A percentile compares a stretch with the other conserved stretches of the same genome.
phyloP scores from a whole-genome alignment of 1,140 invertebrate species.

The Drosophila pectinifera region DNA sequence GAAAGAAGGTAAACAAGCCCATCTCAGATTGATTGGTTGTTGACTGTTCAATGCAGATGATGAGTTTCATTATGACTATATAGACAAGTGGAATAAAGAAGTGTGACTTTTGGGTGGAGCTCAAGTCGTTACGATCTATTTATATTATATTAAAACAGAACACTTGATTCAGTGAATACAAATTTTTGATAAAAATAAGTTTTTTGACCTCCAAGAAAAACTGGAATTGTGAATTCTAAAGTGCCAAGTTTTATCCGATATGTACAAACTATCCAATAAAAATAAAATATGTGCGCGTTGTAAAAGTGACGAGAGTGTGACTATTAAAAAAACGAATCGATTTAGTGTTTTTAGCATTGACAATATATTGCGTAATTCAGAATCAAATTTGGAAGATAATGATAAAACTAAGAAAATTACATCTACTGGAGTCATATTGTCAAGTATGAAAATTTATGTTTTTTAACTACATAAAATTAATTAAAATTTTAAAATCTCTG shows the following conservation, averaged over 20 bases:
- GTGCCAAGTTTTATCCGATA: background rate
- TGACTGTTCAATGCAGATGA: background rate
- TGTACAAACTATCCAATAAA: background rate
- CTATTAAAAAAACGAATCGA: background rate
- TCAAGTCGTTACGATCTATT: background rate
- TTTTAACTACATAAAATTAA: background rate
- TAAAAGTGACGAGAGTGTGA: background rate
- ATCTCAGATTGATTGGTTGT: slow-evolving; percentile 17
- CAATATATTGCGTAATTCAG: background rate
- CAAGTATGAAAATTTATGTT: background rate
- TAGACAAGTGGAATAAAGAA: background rate
- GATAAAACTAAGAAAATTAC: background rate
- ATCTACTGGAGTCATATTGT: background rate
- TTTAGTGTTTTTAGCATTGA: slow-evolving; percentile 1
- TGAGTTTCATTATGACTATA: slow-evolving; percentile 21
- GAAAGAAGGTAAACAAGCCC: slow-evolving; percentile 4
- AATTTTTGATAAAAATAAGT: background rate
- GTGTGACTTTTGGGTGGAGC: slow-evolving; percentile 22
- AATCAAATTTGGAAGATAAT: background rate
- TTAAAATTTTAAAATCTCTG: too few relatives aligned
- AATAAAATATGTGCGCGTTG: background rate
- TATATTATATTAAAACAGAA: background rate
- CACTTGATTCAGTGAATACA: background rate
- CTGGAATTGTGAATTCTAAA: background rate
- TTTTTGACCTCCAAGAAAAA: background rate